phyloP scores from a whole-genome alignment of 2,113 vertebrate species.

The Bos indicus region DNA sequence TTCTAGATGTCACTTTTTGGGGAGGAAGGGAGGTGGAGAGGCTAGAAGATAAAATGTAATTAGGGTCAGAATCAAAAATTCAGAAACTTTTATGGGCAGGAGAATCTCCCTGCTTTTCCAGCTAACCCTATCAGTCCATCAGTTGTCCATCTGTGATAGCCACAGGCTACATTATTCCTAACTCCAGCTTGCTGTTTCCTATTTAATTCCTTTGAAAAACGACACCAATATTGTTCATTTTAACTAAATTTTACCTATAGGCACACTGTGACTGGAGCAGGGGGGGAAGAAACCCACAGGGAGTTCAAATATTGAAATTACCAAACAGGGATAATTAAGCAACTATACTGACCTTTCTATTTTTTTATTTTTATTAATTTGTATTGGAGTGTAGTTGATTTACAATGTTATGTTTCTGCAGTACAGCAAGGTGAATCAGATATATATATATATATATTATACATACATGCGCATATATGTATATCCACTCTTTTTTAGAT shows the following conservation, averaged over 20 bases:
- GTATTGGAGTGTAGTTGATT: background rate
- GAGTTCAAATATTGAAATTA: background rate
- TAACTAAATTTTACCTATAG: background rate
- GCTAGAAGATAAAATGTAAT: background rate
- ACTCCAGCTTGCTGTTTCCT: background rate
- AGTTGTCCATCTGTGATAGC: background rate
- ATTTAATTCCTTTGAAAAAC: background rate
- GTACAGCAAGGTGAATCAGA: background rate
- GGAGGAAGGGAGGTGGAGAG: background rate
- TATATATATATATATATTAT: too few species aligned
- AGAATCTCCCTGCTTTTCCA: background rate
- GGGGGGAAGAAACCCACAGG: background rate
- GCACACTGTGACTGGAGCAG: background rate
- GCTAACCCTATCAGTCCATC: background rate
- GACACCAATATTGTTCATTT: background rate
- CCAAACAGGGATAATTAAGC: background rate
- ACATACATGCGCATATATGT: background rate
- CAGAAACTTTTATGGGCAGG: background rate
- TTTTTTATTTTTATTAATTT: background rate
- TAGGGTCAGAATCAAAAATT: background rate
- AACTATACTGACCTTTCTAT: background rate
- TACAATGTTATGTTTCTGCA: background rate
- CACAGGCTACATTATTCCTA: background rate
- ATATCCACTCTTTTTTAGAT: background rate
- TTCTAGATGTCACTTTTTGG: background rate